Evolutionary conservation across 1,140 invertebrate species (phyloP).

Genomic region (Drosophila teissieri): DNA sequence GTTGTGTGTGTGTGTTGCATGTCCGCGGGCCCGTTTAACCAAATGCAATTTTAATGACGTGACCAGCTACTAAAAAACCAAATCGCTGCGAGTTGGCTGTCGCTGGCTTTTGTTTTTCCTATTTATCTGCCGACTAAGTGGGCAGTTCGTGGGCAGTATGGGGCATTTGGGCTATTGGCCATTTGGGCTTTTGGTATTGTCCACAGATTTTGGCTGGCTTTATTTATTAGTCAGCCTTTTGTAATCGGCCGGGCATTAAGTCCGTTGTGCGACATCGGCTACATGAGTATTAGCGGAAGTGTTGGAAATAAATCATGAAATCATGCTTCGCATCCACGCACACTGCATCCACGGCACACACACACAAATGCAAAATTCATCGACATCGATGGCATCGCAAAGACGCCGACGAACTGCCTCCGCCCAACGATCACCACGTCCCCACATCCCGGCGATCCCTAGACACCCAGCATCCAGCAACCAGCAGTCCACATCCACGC

Average conservation of each 20-base stretch:
- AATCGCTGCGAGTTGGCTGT: conserved; percentile 45
- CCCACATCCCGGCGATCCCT: conserved; percentile 20
- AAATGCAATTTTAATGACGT: conserved; percentile 82
- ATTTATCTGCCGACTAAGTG: conserved; percentile 50
- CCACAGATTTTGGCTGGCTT: conserved; percentile 35
- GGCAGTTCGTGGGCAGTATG: conserved; percentile 63
- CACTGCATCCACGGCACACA: conserved; percentile 1
- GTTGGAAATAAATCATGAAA: conserved; percentile 77
- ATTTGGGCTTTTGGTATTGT: conserved; percentile 14
- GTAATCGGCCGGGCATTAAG: conserved; percentile 61
- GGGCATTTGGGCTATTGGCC: conserved; percentile 4
- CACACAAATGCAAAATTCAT: conserved; percentile 19
- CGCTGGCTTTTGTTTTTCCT: conserved; percentile 54
- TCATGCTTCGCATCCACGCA: conserved; percentile 59
- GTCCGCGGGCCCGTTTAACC: conserved; percentile 62
- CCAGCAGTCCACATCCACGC: conserved; percentile 12
- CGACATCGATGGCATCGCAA: conserved; percentile 39
- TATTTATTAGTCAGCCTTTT: conserved; percentile 62
- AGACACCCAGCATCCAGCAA: conserved; percentile 16
- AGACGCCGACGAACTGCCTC: conserved; percentile 44
- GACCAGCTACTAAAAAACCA: conserved; percentile 54
- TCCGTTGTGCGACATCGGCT: conserved; percentile 40
- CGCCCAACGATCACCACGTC: conserved; percentile 18
- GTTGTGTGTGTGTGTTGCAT: conserved; percentile 18
- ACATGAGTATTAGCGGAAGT: conserved; percentile 65